Base-by-base conservation (phyloP, 2,113 vertebrate species). In the Catharus minimus region DNA sequence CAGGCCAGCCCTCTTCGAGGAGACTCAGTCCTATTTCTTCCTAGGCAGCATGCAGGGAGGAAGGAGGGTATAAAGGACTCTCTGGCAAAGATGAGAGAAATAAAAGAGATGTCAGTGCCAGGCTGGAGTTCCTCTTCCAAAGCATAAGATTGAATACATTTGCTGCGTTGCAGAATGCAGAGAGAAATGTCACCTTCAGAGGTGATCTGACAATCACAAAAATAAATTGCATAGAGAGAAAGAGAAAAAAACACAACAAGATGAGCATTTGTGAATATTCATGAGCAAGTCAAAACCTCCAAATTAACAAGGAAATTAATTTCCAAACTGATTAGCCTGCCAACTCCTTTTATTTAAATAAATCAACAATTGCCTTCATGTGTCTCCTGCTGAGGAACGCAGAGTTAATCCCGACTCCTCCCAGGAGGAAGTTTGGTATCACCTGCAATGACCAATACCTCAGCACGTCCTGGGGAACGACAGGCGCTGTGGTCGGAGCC, bases 221-320 rank as follows among this genome's bases (percentile, higher is more conserved):
- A 93, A 91, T 90, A 96, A 94, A 96, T 93, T 93, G 69, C 82
- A 68, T 3, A 23, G 69, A 21, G 14, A 0, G 4, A 20, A 27
- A 61, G 46, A 61, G 41, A 39, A 86, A 41, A 50, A 23, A 61
- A 5, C 0, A 84, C 53, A 46, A 62, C 47, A 57, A 89, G 46
- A 93, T 36, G 85, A 94, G 84, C 49, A 53, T 89, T 90, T 78
- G 91, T 96, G 93, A 95, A 96, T 97, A 97, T 96, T 95, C 95
- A 97, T 93, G 86, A 97, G 89, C 90, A 88, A 95, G 95, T 96
- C 87, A 94, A 95, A 93, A 72, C 82, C 82, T 84, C 84, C 67
- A 88, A 95, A 96, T 95, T 96, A 97, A 96, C 91, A 95, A 87
- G 94, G 92, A 97, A 90, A 96, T 97, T 96, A 96, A 97, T 97